Base-by-base conservation (phyloP, 2,113 vertebrate genomes). In the Crypturellus undulatus region DNA sequence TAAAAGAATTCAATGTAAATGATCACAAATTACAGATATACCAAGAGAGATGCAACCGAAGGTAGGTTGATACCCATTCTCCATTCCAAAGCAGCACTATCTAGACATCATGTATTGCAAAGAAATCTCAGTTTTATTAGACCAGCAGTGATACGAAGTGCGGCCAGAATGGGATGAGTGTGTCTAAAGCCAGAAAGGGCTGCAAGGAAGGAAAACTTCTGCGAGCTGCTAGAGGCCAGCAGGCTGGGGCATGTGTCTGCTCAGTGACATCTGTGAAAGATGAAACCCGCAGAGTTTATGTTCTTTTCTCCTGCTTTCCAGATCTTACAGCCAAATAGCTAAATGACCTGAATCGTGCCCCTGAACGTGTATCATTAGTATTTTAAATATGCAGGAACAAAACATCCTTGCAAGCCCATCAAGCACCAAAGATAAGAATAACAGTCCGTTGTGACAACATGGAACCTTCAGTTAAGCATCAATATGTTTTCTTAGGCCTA, bases 41-140 rank as follows among this genome's bases (percentile, higher is more conserved):
- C 71, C 97, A 98, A 70, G 98, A 98, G 22, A 98, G 96, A 12
- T 98, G 98, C 95, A 98, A 93, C 93, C 97, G 97, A 52, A 99
- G 97, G 99, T 98, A 79, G 60, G 98, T 68, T 43, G 26, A 2
- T 63, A 51, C 20, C 73, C 25, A 3, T 52, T 69, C 43, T 92
- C 18, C 60, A 45, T 84, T 49, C 79, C 52, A 21, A 68, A 47
- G 26, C 34, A 84, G 64, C 51, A 85, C 68, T 77, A 6, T 38
- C 34, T 67, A 79, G 40, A 45, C 19, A 24, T 52, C 71, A 52
- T 75, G 68, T 90, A 52, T 62, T 43, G 59, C 38, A 32, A 64
- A 62, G 62, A 62, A 71, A 52, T 45, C 65, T 80, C 85, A 86
- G 26, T 30, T 42, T 17, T 49, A 60, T 32, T 58, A 80, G 71